Conservation (phyloP, 2,797 vertebrate genomes). For the Microcaecilia unicolor region DNA sequence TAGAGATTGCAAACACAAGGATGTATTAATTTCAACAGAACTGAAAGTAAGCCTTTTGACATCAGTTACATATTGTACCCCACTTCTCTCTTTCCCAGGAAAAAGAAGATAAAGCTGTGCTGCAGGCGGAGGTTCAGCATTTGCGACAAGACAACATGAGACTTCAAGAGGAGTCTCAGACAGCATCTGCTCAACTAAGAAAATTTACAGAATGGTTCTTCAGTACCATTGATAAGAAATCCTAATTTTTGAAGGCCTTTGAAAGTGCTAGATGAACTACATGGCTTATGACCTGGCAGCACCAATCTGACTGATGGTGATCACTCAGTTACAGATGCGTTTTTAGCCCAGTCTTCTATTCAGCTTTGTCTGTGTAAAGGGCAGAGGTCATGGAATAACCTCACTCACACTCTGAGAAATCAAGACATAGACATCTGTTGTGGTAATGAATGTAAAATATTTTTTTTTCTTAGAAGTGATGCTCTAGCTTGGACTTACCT, state of each 20-base stretch:
- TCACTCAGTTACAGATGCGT: constrained; percentile 40
- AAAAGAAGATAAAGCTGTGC: constrained; percentile 90
- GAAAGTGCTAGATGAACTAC: background rate
- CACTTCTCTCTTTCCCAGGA: constrained; percentile 58
- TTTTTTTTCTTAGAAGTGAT: constrained; percentile 16
- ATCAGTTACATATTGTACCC: too few relatives aligned
- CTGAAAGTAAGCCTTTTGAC: too few relatives aligned
- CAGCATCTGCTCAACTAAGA: constrained; percentile 84
- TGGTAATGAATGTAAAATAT: constrained; percentile 70
- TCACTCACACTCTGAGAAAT: constrained; percentile 45
- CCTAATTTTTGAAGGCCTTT: constrained; percentile 26
- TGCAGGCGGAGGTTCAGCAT: constrained; percentile 90
- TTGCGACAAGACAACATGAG: constrained; percentile 93
- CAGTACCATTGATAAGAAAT: constrained; percentile 86
- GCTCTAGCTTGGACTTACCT: constrained; percentile 35
- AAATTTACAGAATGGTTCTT: constrained; percentile 98
- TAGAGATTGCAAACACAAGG: too few relatives aligned
- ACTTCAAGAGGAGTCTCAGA: constrained; percentile 91
- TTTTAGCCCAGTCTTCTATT: constrained; percentile 32
- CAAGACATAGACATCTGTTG: constrained; percentile 42
- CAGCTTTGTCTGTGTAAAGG: constrained; percentile 24
- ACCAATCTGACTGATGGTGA: constrained; percentile 44
- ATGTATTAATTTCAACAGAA: too few relatives aligned
- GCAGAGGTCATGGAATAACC: constrained; percentile 5
- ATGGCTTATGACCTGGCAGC: constrained; percentile 28